A percentile compares a stretch with the other conserved stretches of the same genome.
These are phyloP conservation scores for Melolontha melolontha DNA, from an alignment of 2,888 invertebrate species.

Conservation along the genomic window DNA sequence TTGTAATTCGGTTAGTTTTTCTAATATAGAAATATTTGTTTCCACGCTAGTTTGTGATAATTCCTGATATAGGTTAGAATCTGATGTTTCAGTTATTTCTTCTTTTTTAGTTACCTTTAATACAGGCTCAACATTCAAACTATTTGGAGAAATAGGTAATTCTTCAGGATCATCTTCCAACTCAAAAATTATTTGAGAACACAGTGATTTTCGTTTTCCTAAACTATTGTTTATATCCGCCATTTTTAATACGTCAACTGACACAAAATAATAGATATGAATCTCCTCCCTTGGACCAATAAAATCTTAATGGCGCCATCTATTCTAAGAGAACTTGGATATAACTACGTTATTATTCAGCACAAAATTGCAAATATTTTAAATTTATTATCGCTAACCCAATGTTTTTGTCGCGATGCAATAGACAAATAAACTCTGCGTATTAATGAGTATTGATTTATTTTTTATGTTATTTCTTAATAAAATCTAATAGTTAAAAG, in stretches of 20 bases:
- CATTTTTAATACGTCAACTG: slow-evolving; percentile 44
- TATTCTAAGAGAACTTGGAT: too few relatives aligned
- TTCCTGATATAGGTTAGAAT: slow-evolving; percentile 34
- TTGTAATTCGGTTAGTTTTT: slow-evolving; percentile 42
- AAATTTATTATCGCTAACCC: too few relatives aligned
- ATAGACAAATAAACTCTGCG: too few relatives aligned
- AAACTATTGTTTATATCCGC: slow-evolving; percentile 46
- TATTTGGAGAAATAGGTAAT: slow-evolving; percentile 8
- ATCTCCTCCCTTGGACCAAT: slow-evolving; percentile 3
- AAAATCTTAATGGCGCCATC: too few relatives aligned
- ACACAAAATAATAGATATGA: background rate
- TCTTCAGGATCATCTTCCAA: slow-evolving; percentile 51
- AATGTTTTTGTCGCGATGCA: too few relatives aligned
- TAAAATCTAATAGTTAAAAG: too few relatives aligned
- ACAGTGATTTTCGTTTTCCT: slow-evolving; percentile 49
- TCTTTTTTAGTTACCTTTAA: slow-evolving; percentile 34
- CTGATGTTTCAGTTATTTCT: slow-evolving; percentile 20
- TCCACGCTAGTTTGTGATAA: slow-evolving; percentile 40
- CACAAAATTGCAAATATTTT: too few relatives aligned
- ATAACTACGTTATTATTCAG: too few relatives aligned
- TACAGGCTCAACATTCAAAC: slow-evolving; percentile 31
- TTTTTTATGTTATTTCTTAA: too few relatives aligned
- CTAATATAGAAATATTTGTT: slow-evolving; percentile 35
- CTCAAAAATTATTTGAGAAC: slow-evolving; percentile 53
- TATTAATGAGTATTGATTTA: too few relatives aligned